Conservation (phyloP, 2,888 invertebrate species). For the Drosophila infuscata region DNA sequence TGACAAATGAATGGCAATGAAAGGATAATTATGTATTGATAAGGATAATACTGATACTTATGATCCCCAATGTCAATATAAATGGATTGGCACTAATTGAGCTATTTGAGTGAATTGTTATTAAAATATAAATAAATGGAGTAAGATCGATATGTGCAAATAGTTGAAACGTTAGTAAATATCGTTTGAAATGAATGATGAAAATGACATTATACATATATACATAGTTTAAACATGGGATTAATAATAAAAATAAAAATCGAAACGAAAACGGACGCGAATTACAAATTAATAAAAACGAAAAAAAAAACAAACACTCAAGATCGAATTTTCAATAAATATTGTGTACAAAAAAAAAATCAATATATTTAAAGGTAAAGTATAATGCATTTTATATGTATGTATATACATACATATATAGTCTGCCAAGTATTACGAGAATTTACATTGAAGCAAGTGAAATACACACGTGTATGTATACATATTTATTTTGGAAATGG, state of each 20-base stretch:
- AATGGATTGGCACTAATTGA: slow-evolving; percentile 73
- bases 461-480: not conserved
- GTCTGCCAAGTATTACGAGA: not conserved
- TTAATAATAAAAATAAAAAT: slow-evolving; percentile 69
- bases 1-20: slow-evolving; percentile 52
- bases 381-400: not conserved
- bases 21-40: slow-evolving; percentile 47
- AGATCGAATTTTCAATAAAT: slow-evolving; percentile 47
- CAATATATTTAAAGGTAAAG: slow-evolving; percentile 17
- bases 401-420: not conserved
- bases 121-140: slow-evolving; percentile 78
- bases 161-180: slow-evolving; percentile 70
- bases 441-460: slow-evolving; percentile 22
- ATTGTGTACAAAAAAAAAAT: slow-evolving; percentile 21
- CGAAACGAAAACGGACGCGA: slow-evolving; percentile 55
- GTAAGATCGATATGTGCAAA: slow-evolving; percentile 63
- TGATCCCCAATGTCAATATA: slow-evolving; percentile 77
- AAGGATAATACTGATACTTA: slow-evolving; percentile 63
- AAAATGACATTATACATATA: slow-evolving; percentile 77
- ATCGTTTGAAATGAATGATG: slow-evolving; percentile 75
- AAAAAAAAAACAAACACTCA: slow-evolving; percentile 60
- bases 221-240: slow-evolving; percentile 79
- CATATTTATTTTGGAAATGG: slow-evolving; percentile 47
- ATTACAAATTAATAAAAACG: slow-evolving; percentile 60
- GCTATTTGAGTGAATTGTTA: slow-evolving; percentile 80